Base-by-base conservation (phyloP, 2,888 invertebrate species). In the Plebejus melissa region DNA sequence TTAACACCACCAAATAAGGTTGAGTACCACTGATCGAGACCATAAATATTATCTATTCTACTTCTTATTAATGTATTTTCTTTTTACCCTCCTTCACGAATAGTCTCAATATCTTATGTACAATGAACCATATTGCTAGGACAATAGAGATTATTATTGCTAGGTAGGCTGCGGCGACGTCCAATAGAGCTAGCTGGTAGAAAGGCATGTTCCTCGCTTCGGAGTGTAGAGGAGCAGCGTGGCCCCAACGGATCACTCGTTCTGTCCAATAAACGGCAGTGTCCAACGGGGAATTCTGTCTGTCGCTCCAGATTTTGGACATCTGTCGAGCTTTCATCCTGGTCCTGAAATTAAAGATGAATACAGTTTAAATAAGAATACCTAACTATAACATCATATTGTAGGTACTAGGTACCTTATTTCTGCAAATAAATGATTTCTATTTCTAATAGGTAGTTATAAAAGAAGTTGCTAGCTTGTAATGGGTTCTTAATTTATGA, bases 241-340 rank as follows among this genome's bases (percentile, higher is more conserved):
- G 80, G 0, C 93, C 91, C 91, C 93, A 93, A 32, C 92, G 84
- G 57, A 94, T 84, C 38, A 94, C 90, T 77, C 95, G 87, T 78
- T 95, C 95, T 50, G 94, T 90, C 91, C 94, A 94, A 88, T 94
- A 95, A 0, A 95, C 87, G 0, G 95, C 95, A 0, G 93, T 94
- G 76, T 94, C 93, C 41, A 95, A 78, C 0, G 95, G 95, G 6
- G 91, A 84, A 16, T 87, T 86, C 75, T 90, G 89, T 2, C 95
- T 88, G 82, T 94, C 93, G 32, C 87, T 88, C 89, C 94, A 95
- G 50, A 94, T 90, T 78, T 88, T 86, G 0, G 95, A 94, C 2
- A 93, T 83, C 4, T 86, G 85, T 0, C 86, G 83, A 0, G 95
- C 94, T 74, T 90, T 89, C 9, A 86, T 16, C 13, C 90, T 86